Conservation (phyloP, 2,113 vertebrate genomes). For the Hypomesus transpacificus region DNA sequence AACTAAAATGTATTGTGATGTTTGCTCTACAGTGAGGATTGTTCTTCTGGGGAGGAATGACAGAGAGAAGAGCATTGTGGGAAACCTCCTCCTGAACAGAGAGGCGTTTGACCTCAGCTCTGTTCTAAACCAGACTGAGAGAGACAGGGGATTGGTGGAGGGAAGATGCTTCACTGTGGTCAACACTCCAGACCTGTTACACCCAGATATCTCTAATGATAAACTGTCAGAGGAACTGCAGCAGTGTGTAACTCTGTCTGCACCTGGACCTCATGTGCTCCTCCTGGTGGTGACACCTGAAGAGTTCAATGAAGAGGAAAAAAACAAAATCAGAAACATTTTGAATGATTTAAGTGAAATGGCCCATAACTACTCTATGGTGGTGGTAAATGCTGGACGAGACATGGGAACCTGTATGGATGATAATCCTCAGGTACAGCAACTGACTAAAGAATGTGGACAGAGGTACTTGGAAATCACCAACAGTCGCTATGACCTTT, state of each 20-base stretch:
- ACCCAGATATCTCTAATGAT: neutral
- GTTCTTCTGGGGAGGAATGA: neutral
- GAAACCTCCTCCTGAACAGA: neutral
- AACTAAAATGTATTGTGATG: too few relatives aligned
- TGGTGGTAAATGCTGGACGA: too few relatives aligned
- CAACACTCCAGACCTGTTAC: constrained; percentile 6
- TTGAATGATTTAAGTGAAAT: too few relatives aligned
- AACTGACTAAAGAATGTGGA: too few relatives aligned
- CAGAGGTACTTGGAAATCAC: too few relatives aligned
- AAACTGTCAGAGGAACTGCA: constrained; percentile 14
- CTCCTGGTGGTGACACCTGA: constrained; percentile 46
- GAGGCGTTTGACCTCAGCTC: neutral
- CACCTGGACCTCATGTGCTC: constrained; percentile 49
- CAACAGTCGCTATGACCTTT: too few relatives aligned
- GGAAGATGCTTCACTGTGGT: neutral
- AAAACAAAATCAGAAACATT: neutral
- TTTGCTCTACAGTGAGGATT: neutral
- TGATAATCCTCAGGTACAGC: too few relatives aligned
- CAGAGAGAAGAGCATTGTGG: neutral
- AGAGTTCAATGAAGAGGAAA: constrained; percentile 32
- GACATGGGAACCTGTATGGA: too few relatives aligned
- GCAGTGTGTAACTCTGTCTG: constrained; percentile 7
- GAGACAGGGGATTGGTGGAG: neutral
- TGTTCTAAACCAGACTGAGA: neutral
- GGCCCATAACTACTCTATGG: too few relatives aligned